phyloP scores from a whole-genome alignment of 2,113 vertebrate genomes.

The Pangasianodon hypophthalmus region DNA sequence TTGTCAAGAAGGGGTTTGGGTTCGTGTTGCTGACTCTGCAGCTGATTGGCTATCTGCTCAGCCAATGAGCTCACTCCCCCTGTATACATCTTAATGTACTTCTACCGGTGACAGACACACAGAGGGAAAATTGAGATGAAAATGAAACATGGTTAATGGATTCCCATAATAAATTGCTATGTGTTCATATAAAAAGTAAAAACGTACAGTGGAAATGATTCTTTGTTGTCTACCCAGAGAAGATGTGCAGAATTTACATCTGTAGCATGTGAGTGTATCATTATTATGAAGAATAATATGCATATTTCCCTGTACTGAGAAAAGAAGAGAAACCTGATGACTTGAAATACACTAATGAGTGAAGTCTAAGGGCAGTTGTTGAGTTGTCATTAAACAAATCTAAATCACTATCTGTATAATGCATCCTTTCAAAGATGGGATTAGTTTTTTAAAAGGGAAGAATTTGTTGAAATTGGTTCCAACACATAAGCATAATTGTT shows the following conservation, averaged over 20 bases:
- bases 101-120: conserved; percentile 70
- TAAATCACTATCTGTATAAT: not conserved
- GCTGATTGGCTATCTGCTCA: conserved; percentile 89
- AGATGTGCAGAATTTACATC: not conserved
- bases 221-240: not conserved
- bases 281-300: not conserved
- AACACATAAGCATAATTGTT: too few relatives aligned
- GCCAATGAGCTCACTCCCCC: conserved; percentile 90
- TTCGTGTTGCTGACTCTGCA: conserved; percentile 84
- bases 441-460: too few relatives aligned
- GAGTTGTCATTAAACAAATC: not conserved
- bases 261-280: not conserved
- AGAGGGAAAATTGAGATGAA: not conserved
- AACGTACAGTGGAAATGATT: not conserved
- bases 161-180: too few relatives aligned
- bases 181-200: not conserved
- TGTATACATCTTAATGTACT: conserved; percentile 89
- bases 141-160: not conserved
- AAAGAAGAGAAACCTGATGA: not conserved
- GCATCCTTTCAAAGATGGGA: not conserved
- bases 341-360: not conserved
- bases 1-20: conserved; percentile 83
- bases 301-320: not conserved
- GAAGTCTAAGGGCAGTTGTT: too few relatives aligned
- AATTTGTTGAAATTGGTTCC: not conserved